Evolutionary conservation across 2,797 vertebrate species (phyloP).

Genomic region (Fratercula arctica): DNA sequence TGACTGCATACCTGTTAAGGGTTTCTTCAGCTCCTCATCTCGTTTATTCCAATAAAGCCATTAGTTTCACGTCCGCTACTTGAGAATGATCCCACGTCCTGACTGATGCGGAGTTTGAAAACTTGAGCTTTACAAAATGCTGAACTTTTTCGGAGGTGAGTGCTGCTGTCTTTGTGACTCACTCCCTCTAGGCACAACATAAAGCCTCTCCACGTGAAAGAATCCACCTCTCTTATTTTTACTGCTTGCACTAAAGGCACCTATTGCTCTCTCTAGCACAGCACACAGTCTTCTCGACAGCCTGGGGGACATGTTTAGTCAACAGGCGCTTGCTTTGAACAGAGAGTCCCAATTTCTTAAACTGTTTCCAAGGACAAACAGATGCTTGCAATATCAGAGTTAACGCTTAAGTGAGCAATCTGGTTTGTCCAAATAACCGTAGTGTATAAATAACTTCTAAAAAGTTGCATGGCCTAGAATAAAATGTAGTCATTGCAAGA

Average conservation of each 20-base stretch:
- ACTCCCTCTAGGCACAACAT: neutral
- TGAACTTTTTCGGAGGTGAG: neutral
- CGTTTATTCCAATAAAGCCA: neutral
- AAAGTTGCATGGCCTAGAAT: neutral
- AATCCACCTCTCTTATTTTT: neutral
- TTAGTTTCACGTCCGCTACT: neutral
- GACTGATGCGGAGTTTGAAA: neutral
- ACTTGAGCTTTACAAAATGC: neutral
- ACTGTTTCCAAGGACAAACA: neutral
- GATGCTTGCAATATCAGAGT: neutral
- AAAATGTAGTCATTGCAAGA: neutral
- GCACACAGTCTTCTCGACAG: neutral
- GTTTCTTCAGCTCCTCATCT: neutral
- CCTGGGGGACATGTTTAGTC: neutral
- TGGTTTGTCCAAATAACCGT: neutral
- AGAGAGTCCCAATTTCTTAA: neutral
- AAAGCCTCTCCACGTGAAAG: neutral
- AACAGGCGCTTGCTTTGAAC: neutral
- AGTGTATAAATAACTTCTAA: neutral
- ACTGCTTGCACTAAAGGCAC: neutral
- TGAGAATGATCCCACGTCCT: neutral
- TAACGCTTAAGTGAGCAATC: neutral
- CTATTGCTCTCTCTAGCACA: neutral
- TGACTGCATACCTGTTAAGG: fast-evolving
- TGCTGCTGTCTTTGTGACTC: neutral